Evolutionary conservation across 2,797 vertebrate genomes (phyloP), one percentile per base, ranked within the genome.

Genomic region (Spatula clypeata): DNA sequence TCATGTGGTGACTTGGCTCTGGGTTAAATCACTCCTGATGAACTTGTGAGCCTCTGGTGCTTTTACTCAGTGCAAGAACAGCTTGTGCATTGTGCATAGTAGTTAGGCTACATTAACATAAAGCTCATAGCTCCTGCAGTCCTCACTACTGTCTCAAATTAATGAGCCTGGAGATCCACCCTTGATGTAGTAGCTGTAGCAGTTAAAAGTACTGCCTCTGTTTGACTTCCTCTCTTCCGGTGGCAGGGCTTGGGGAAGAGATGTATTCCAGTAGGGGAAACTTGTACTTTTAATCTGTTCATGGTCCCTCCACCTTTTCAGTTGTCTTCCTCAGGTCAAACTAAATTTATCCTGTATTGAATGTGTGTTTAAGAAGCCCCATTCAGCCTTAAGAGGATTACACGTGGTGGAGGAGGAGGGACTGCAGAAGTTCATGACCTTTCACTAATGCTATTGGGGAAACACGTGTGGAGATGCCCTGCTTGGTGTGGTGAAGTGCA

Each of bases 381-480:
- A 90, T 91, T 95, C 34, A 67, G 60, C 29, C 8, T 60, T 95
- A 96, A 95, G 95, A 92, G 93, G 94, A 93, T 97, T 94, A 95
- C 77, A 82, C 0, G 6, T 90, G 49, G 64, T 85, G 34, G 79
- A 82, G 74, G 79, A 82, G 74, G 73, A 51, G 77, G 72, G 64
- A 71, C 31, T 42, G 75, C 67, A 79, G 73, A 64, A 73, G 71
- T 88, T 93, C 0, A 0, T 88, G 91, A 93, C 94, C 96, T 95
- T 86, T 95, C 74, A 79, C 61, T 97, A 95, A 91, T 86, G 74
- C 92, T 90, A 23, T 76, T 82, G 79, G 29, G 51, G 79, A 80
- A 70, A 71, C 94, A 93, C 74, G 71, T 93, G 93, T 86, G 74
- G 86, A 66, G 67, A 53, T 69, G 71, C 81, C 67, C 92, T n/a